Percentiles rank a stretch among this genome's conserved stretches.
Conservation (phyloP, 2,888 invertebrate species). For the Rhaphigaster nebulosa region DNA sequence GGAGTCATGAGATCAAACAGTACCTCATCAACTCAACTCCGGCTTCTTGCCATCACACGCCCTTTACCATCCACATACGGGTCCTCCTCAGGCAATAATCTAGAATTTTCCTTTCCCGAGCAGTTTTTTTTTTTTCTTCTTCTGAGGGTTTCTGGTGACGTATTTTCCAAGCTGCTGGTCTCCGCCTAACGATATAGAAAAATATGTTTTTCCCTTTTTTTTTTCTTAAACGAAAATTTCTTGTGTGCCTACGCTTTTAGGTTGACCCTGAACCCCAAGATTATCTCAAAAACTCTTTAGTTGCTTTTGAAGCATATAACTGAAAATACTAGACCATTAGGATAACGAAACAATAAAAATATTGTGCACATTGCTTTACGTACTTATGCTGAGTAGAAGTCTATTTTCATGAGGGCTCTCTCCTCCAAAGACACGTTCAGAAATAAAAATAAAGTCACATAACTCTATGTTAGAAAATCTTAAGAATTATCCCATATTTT, state of each 20-base stretch:
- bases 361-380: too few species aligned
- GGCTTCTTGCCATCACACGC: neutral
- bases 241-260: neutral
- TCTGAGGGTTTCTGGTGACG: neutral
- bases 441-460: too few species aligned
- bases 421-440: too few species aligned
- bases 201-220: neutral
- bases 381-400: too few species aligned
- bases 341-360: too few species aligned
- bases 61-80: slow-evolving; percentile 33
- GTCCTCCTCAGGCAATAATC: slow-evolving; percentile 10
- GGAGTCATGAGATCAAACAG: slow-evolving; percentile 22
- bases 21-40: neutral
- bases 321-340: neutral
- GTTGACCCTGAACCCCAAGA: neutral
- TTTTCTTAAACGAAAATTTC: neutral
- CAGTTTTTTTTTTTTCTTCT: neutral
- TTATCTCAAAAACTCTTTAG: neutral
- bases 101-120: slow-evolving; percentile 9
- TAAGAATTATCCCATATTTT: too few species aligned
- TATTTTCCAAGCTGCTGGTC: slow-evolving; percentile 12
- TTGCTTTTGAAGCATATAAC: neutral
- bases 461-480: too few species aligned
- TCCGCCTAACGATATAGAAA: slow-evolving; percentile 24
- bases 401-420: too few species aligned